Evolutionary conservation across 2,113 vertebrate genomes (phyloP).

Genomic region (Agelaius tricolor): DNA sequence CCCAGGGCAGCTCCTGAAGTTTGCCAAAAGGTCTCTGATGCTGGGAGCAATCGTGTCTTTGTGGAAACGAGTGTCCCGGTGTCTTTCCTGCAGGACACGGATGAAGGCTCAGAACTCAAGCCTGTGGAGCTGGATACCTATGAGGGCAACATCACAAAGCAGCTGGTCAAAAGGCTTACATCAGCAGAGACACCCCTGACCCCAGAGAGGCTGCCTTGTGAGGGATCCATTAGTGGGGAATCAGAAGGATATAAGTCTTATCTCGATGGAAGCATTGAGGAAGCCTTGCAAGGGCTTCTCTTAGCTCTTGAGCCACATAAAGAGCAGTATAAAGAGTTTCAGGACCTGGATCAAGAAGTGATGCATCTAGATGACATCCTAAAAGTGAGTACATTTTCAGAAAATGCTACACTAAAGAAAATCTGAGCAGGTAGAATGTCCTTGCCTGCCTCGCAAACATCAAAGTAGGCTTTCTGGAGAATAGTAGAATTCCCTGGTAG

Average conservation of each 20-base stretch:
- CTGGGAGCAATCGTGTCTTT: constrained; percentile 74
- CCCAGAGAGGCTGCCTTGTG: constrained; percentile 55
- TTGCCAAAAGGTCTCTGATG: constrained; percentile 44
- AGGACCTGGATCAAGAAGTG: constrained; percentile 92
- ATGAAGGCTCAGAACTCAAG: constrained; percentile 88
- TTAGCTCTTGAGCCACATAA: constrained; percentile 87
- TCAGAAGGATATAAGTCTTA: constrained; percentile 85
- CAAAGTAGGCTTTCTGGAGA: background rate
- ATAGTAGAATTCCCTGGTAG: background rate
- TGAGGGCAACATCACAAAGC: constrained; percentile 92
- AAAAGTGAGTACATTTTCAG: constrained; percentile 82
- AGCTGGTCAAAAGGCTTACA: constrained; percentile 92
- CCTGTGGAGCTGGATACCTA: constrained; percentile 93
- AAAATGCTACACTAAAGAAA: constrained; percentile 30
- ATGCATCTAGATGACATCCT: constrained; percentile 93
- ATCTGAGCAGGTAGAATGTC: background rate
- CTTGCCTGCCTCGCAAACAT: background rate
- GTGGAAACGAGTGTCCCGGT: constrained; percentile 74
- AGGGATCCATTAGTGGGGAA: constrained; percentile 79
- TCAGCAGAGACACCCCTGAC: constrained; percentile 79
- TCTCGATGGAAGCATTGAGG: constrained; percentile 90
- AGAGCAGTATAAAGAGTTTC: constrained; percentile 90
- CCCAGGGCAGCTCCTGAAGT: background rate
- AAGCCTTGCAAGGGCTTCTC: constrained; percentile 89
- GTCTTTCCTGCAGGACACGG: constrained; percentile 76